These are phyloP conservation scores for Odontamblyopus lacepedii DNA, from an alignment of 2,797 vertebrate species.

Conservation along the genomic window DNA sequence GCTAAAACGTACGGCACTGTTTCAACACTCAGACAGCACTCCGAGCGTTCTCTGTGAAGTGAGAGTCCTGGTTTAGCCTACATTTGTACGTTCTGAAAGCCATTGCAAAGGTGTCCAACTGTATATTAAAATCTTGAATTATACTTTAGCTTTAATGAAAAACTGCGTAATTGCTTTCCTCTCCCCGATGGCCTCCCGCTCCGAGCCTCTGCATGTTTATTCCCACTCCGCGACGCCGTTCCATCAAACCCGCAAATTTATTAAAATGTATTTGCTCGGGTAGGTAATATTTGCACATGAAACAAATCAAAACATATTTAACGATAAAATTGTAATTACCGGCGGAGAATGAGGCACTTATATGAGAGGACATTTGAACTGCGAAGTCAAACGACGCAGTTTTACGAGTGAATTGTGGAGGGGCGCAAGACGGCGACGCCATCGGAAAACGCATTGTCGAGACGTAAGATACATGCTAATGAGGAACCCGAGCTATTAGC, in stretches of 20 bases:
- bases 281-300: slow-evolving; percentile 44
- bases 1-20: background rate
- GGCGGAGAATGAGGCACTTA: slow-evolving; percentile 41
- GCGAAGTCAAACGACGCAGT: slow-evolving; percentile 29
- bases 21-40: background rate
- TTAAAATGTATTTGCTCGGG: slow-evolving; percentile 18
- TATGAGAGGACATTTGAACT: slow-evolving; percentile 38
- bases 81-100: background rate
- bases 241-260: slow-evolving; percentile 10
- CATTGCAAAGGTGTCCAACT: background rate
- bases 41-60: background rate
- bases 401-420: slow-evolving; percentile 27
- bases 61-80: background rate
- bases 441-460: slow-evolving; percentile 31
- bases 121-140: background rate
- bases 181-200: slow-evolving; percentile 23
- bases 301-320: slow-evolving; percentile 43
- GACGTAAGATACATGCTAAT: slow-evolving; percentile 67
- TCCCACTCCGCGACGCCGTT: background rate
- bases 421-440: slow-evolving; percentile 17
- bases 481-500: slow-evolving; percentile 65
- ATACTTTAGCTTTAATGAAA: background rate
- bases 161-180: slow-evolving; percentile 1
- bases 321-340: slow-evolving; percentile 48
- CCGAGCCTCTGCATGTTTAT: slow-evolving; percentile 1